Conservation (phyloP, 2,113 vertebrate species). For the Gallinago media region DNA sequence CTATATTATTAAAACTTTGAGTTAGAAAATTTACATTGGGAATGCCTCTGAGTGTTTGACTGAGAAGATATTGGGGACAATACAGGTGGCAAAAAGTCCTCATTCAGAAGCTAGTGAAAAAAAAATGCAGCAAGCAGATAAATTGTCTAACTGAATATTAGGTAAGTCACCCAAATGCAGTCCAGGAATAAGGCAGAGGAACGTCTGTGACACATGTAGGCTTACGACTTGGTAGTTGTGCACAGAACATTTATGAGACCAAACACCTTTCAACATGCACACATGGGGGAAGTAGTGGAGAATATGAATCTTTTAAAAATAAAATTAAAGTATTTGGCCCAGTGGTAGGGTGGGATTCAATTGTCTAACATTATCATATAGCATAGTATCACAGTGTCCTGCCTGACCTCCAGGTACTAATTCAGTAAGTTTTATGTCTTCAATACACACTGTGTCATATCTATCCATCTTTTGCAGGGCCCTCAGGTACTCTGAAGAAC, state of each 20-base stretch:
- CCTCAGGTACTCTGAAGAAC: neutral
- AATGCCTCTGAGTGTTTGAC: neutral
- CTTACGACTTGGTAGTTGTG: neutral
- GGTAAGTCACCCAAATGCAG: neutral
- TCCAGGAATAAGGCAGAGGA: neutral
- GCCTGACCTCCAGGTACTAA: neutral
- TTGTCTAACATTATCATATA: neutral
- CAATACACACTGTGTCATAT: neutral
- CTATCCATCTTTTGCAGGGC: neutral
- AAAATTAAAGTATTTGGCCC: neutral
- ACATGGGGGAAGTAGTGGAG: neutral
- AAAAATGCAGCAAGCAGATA: neutral
- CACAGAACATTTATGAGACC: neutral
- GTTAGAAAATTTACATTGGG: neutral
- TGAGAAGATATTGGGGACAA: neutral
- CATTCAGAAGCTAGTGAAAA: neutral
- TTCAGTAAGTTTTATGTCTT: neutral
- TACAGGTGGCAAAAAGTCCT: neutral
- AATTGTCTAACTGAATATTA: neutral
- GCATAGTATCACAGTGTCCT: fast-evolving
- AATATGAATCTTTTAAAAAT: neutral
- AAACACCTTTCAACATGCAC: neutral
- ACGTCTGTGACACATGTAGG: no score
- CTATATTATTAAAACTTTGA: neutral
- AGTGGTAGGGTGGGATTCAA: neutral